Percentiles rank a stretch among this genome's conserved stretches.
Evolutionary conservation across 1,140 invertebrate species (phyloP).

Genomic region (Epicauta chinensis): DNA sequence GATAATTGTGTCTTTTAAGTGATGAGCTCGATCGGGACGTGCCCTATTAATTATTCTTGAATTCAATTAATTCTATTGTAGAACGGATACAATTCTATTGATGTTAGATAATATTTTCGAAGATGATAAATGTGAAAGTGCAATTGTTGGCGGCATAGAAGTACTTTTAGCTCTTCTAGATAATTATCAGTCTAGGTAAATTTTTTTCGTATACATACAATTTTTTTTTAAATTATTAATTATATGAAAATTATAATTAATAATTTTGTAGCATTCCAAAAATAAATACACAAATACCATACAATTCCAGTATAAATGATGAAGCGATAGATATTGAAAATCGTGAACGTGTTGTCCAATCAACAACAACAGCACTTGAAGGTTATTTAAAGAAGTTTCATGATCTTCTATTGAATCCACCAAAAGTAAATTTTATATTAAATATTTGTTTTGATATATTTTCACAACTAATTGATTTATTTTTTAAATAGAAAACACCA

Average conservation of each 20-base stretch:
- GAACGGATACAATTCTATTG: constrained; percentile 57
- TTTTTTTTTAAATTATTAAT: constrained; percentile 2
- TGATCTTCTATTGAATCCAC: constrained; percentile 63
- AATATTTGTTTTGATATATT: not conserved
- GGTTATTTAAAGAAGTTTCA: constrained; percentile 67
- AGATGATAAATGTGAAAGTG: constrained; percentile 62
- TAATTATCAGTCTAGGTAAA: constrained; percentile 42
- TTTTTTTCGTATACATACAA: constrained; percentile 1
- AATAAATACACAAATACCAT: constrained; percentile 26
- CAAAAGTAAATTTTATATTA: constrained; percentile 51
- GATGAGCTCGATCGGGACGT: too few species aligned
- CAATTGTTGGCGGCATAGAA: constrained; percentile 71
- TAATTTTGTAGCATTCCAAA: constrained; percentile 35
- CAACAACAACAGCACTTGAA: constrained; percentile 55
- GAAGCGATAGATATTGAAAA: constrained; percentile 44
- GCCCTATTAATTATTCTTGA: too few species aligned
- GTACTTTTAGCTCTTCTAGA: constrained; percentile 68
- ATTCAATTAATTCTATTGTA: constrained; percentile 38
- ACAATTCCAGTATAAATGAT: constrained; percentile 33
- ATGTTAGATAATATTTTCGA: constrained; percentile 67
- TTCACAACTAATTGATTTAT: too few species aligned
- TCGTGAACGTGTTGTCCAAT: constrained; percentile 50
- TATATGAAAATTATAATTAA: not conserved
- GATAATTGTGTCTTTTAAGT: too few species aligned
- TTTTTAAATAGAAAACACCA: constrained; percentile 50